Percentiles rank a stretch among this genome's conserved stretches.
Evolutionary conservation across 2,888 invertebrate species (phyloP).

Genomic region (Galerucella calmariensis): DNA sequence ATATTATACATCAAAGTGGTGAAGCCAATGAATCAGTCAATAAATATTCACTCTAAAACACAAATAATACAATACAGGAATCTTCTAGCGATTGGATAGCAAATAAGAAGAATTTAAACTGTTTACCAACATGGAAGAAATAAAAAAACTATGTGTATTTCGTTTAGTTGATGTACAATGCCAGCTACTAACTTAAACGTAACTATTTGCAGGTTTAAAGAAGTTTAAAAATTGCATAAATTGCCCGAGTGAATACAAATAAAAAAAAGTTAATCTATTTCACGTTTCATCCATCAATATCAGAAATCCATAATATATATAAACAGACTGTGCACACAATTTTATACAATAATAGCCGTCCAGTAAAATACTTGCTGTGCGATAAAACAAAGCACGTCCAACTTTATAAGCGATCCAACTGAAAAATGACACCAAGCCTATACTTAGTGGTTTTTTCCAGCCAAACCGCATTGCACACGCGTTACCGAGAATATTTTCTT

Average conservation of each 20-base stretch:
- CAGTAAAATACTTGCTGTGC: slow-evolving; percentile 34
- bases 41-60: too few species aligned
- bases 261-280: slow-evolving; percentile 48
- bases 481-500: slow-evolving; percentile 52
- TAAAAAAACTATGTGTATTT: too few species aligned
- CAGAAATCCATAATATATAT: slow-evolving; percentile 51
- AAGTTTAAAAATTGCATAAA: background rate
- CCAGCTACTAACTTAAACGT: too few species aligned
- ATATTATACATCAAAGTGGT: too few species aligned
- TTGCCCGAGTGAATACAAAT: slow-evolving; percentile 5
- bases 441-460: slow-evolving; percentile 52
- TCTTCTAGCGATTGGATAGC: too few species aligned
- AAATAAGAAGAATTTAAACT: too few species aligned
- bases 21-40: too few species aligned
- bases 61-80: too few species aligned
- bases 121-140: too few species aligned
- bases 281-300: slow-evolving; percentile 50
- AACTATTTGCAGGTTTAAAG: too few species aligned
- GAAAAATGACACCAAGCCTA: slow-evolving; percentile 51
- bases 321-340: slow-evolving; percentile 52
- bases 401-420: slow-evolving; percentile 41
- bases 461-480: slow-evolving; percentile 55
- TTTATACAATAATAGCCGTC: slow-evolving; percentile 49
- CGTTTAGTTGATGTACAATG: too few species aligned
- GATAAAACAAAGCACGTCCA: slow-evolving; percentile 31